phyloP scores from a whole-genome alignment of 2,888 invertebrate species.

The Polyommatus icarus region DNA sequence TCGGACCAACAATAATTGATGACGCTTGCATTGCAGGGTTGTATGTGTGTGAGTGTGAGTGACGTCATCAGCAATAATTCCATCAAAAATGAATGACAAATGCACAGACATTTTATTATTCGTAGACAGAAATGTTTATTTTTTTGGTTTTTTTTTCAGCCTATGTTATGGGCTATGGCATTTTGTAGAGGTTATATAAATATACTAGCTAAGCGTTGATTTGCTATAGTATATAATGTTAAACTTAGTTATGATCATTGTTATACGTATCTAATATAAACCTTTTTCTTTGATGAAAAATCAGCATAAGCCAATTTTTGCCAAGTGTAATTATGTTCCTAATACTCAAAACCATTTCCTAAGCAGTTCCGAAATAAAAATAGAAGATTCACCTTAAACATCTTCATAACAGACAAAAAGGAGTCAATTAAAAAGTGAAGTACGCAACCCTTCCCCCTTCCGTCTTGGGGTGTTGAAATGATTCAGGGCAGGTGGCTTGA shows the following conservation, averaged over 20 bases:
- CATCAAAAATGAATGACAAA: background rate
- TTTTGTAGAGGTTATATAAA: too few species aligned
- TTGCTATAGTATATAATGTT: too few species aligned
- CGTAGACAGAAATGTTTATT: background rate
- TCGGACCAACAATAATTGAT: constrained; percentile 2
- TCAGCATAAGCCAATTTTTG: too few species aligned
- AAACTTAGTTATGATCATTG: too few species aligned
- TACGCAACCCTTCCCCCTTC: background rate
- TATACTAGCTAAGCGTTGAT: too few species aligned
- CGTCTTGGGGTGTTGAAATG: constrained; percentile 8
- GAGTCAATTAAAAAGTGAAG: constrained; percentile 16
- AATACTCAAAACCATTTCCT: background rate
- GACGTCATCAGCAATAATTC: constrained; percentile 11
- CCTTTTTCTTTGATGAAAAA: too few species aligned
- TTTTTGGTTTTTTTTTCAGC: too few species aligned
- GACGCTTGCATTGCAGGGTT: background rate
- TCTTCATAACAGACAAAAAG: constrained; percentile 16
- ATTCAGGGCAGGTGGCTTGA: constrained; percentile 12
- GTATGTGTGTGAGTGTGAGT: background rate
- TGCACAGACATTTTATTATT: background rate
- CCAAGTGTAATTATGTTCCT: too few species aligned
- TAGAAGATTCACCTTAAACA: background rate
- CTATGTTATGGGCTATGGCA: too few species aligned
- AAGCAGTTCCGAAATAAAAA: background rate
- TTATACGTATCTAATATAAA: too few species aligned